These are phyloP conservation scores for Semotilus atromaculatus DNA, from an alignment of 2,797 vertebrate genomes.

Conservation along the genomic window DNA sequence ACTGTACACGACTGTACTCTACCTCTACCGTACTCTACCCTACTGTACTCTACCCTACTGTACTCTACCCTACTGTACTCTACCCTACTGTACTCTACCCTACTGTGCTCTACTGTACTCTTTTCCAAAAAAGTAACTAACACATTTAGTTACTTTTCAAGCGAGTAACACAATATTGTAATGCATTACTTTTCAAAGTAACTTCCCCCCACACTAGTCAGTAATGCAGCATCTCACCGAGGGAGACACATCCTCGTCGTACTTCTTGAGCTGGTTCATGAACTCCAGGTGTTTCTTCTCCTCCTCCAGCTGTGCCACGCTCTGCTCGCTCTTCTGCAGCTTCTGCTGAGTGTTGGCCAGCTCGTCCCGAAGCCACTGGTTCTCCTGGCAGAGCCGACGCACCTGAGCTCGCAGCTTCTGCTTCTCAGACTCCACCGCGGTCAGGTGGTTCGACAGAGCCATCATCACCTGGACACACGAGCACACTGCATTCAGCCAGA, in stretches of 20 bases:
- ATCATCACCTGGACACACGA: slow-evolving; percentile 90
- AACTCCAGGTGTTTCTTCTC: slow-evolving; percentile 99
- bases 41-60: no score
- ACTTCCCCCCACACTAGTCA: no score
- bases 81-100: no score
- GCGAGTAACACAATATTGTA: no score
- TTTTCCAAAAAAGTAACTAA: no score
- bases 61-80: no score
- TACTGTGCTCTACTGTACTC: no score
- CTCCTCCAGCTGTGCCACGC: slow-evolving; percentile 96
- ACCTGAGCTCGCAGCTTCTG: slow-evolving; percentile 98
- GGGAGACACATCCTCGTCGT: slow-evolving; percentile 91
- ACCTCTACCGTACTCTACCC: no score
- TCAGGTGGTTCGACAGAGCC: slow-evolving; percentile 95
- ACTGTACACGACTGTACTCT: no score
- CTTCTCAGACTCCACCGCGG: slow-evolving; percentile 97
- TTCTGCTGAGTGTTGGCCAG: slow-evolving; percentile 98
- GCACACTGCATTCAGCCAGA: background rate
- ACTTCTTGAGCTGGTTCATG: slow-evolving; percentile 98
- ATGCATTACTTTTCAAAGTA: no score
- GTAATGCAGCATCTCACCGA: slow-evolving; percentile 74
- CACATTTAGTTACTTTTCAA: no score
- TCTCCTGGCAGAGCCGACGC: slow-evolving; percentile 95
- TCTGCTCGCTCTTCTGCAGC: slow-evolving; percentile 96
- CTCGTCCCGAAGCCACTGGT: slow-evolving; percentile 97